Percentiles rank a stretch among this genome's conserved stretches.
phyloP scores from a whole-genome alignment of 2,888 invertebrate species.

The Schrankia costaestrigalis region DNA sequence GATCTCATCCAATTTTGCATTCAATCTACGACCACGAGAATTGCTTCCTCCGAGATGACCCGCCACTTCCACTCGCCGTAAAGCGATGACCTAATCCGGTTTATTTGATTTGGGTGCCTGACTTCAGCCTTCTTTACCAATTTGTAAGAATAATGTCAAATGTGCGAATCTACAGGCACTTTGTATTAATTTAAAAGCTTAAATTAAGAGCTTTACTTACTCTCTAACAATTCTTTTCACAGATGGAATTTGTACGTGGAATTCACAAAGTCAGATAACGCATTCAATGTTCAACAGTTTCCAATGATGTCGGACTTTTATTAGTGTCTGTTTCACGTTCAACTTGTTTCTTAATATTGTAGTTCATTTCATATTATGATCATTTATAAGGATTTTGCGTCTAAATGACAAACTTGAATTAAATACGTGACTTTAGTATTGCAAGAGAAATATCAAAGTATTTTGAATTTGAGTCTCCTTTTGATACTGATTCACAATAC shows the following conservation, averaged over 20 bases:
- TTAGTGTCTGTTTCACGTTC: conserved; percentile 6
- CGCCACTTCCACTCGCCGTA: conserved; percentile 74
- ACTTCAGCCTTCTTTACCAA: conserved; percentile 66
- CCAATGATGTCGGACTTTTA: conserved; percentile 8
- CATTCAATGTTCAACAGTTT: conserved; percentile 9
- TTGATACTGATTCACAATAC: conserved; percentile 38
- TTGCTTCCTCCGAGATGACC: conserved; percentile 77
- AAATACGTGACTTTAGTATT: conserved; percentile 46
- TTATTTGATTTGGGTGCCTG: conserved; percentile 76
- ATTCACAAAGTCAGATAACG: background rate
- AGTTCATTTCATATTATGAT: conserved; percentile 18
- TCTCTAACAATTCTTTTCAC: background rate
- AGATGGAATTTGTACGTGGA: background rate
- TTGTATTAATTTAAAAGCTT: conserved; percentile 20
- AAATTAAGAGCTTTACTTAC: conserved; percentile 2
- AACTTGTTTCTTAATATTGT: conserved; percentile 9
- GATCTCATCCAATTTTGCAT: conserved; percentile 80
- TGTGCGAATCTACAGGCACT: conserved; percentile 31
- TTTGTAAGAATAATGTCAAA: conserved; percentile 56
- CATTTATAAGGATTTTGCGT: conserved; percentile 26
- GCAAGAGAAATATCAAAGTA: conserved; percentile 40
- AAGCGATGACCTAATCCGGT: conserved; percentile 78
- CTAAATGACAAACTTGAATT: conserved; percentile 28
- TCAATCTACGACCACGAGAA: conserved; percentile 78
- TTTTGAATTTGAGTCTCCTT: conserved; percentile 37